These are phyloP conservation scores for Gymnoscopelus microlampas DNA, from an alignment of 2,797 vertebrate species.

Conservation along the genomic window DNA sequence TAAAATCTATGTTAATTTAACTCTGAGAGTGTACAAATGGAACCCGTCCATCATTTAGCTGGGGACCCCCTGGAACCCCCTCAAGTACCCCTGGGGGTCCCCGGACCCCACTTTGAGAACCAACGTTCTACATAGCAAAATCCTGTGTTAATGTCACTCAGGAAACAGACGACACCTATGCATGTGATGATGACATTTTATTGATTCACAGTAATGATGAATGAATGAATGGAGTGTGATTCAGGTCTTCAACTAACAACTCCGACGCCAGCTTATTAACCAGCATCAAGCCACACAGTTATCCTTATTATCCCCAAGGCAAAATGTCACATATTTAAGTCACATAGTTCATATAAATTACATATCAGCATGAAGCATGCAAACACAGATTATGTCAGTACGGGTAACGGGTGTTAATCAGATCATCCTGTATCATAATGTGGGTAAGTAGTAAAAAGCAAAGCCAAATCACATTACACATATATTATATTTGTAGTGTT, in stretches of 20 bases:
- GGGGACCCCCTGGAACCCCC: too few species aligned
- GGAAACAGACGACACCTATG: slow-evolving; percentile 48
- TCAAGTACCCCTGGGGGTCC: too few species aligned
- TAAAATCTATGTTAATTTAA: too few species aligned
- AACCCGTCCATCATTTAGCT: too few species aligned
- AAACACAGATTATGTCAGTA: slow-evolving; percentile 29
- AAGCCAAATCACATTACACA: slow-evolving; percentile 62
- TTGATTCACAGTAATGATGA: slow-evolving; percentile 84
- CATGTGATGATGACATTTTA: slow-evolving; percentile 74
- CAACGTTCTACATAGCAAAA: too few species aligned
- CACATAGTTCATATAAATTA: slow-evolving; percentile 35
- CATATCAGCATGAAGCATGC: background rate
- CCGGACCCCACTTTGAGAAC: too few species aligned
- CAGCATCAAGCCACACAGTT: slow-evolving; percentile 62
- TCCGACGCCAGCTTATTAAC: slow-evolving; percentile 51
- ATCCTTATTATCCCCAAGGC: slow-evolving; percentile 37
- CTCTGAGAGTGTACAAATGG: too few species aligned
- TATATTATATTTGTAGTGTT: slow-evolving; percentile 47
- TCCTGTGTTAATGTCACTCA: slow-evolving; percentile 8
- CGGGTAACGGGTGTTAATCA: slow-evolving; percentile 18
- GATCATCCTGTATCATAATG: slow-evolving; percentile 37
- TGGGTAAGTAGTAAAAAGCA: slow-evolving; percentile 56
- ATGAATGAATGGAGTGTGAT: slow-evolving; percentile 42
- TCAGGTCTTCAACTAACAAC: slow-evolving; percentile 45
- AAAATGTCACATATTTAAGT: slow-evolving; percentile 44